Base-by-base conservation (phyloP, 2,113 vertebrate genomes). In the Crypturellus undulatus region DNA sequence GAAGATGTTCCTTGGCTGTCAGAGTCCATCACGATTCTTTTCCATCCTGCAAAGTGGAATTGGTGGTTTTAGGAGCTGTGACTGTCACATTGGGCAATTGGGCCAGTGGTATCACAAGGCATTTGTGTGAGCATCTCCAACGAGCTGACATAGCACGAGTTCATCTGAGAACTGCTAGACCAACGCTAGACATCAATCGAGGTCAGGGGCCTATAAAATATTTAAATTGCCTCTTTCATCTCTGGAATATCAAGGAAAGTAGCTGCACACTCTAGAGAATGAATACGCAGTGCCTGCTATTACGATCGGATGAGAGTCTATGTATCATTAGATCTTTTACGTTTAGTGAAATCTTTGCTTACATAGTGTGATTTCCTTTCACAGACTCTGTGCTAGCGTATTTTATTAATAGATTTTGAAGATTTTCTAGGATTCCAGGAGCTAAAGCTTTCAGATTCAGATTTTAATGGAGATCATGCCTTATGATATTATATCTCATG, bases 21-120 rank as follows among this genome's bases (percentile, higher is more conserved):
- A 92, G 85, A 81, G 67, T 20, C 30, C 73, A 94, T 96, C 93
- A 81, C 0, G 0, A n/a, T 88, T 54, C 82, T 92, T 86, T 72
- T 97, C 83, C 73, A 94, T 94, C 92, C 88, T 94, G 69, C 49
- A 86, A 62, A 95, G 85, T 52, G 79, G 76, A 90, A 93, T 90
- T 69, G 69, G 90, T 49, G 73, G n/a, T 65, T 81, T 40, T 72
- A 93, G 70, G 62, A 92, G 65, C 52, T 76, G 77, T 93, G 93
- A 94, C 79, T 92, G 92, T 90, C 93, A 63, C 56, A 6, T 24
- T n/a, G 90, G 92, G 69, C 93, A 94, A 95, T 85, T 56, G 94
- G 79, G 47, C 0, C 42, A n/a, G 76, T 79, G 85, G 59, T 89
- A 93, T 95, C 88, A 76, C 40, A 26, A 93, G 83, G 24, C 65